Evolutionary conservation across 2,797 vertebrate species (phyloP).

Genomic region (Menidia menidia): DNA sequence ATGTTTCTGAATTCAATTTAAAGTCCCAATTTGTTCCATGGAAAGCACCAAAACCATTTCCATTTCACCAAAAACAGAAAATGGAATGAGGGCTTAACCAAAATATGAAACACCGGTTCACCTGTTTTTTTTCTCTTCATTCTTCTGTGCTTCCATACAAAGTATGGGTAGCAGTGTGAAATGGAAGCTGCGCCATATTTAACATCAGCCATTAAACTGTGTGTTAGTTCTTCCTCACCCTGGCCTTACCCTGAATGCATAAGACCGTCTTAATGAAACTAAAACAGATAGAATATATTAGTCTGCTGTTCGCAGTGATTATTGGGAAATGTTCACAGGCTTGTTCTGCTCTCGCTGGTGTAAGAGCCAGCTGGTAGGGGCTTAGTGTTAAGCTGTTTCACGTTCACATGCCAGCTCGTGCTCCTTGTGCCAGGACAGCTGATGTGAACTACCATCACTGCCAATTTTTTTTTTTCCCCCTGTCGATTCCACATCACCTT

Average conservation of each 20-base stretch:
- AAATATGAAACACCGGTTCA: background rate
- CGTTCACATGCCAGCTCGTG: conserved; percentile 49
- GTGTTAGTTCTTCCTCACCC: conserved; percentile 13
- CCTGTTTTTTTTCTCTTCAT: background rate
- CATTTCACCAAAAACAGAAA: background rate
- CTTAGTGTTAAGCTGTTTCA: conserved; percentile 66
- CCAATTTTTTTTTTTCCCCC: conserved; percentile 47
- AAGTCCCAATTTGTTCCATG: background rate
- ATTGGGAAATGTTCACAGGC: conserved; percentile 53
- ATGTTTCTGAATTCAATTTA: background rate
- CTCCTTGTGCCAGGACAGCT: conserved; percentile 48
- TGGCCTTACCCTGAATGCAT: conserved; percentile 23
- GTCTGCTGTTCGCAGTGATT: conserved; percentile 38
- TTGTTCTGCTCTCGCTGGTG: conserved; percentile 51
- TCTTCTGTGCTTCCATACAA: conserved; percentile 1
- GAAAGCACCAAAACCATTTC: background rate
- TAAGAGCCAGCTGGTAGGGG: conserved; percentile 66
- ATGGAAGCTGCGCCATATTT: conserved; percentile 7
- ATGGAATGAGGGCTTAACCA: background rate
- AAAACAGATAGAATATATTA: conserved; percentile 51
- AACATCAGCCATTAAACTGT: conserved; percentile 18
- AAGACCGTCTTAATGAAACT: conserved; percentile 34
- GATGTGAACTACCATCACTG: conserved; percentile 48
- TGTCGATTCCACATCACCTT: conserved; percentile 49
- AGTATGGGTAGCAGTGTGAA: background rate